These are phyloP conservation scores for Dynastes tityus DNA, from an alignment of 2,888 invertebrate genomes.

Conservation along the genomic window DNA sequence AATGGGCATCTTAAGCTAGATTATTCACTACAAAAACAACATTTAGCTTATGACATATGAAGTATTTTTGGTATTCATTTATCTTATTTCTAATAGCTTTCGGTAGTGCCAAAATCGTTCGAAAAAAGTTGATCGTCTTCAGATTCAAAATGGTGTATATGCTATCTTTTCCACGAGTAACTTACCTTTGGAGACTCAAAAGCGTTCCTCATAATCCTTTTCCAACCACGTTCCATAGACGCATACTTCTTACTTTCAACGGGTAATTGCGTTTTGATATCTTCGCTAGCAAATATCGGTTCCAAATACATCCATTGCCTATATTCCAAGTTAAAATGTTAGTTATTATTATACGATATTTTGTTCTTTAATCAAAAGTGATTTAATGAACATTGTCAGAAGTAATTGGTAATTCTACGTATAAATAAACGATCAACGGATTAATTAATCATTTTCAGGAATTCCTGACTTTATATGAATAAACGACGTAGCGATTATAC, in stretches of 20 bases:
- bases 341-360: slow-evolving; percentile 12
- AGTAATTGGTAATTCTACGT: no score
- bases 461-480: no score
- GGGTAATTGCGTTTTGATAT: slow-evolving; percentile 85
- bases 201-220: slow-evolving; percentile 82
- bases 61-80: no score
- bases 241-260: slow-evolving; percentile 85
- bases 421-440: no score
- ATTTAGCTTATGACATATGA: no score
- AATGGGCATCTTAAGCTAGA: no score
- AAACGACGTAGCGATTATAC: no score
- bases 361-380: neutral
- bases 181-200: slow-evolving; percentile 78
- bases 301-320: slow-evolving; percentile 89
- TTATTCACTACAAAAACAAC: no score
- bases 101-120: no score
- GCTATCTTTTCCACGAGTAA: neutral
- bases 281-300: slow-evolving; percentile 87
- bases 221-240: slow-evolving; percentile 86
- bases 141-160: neutral
- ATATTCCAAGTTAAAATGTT: neutral
- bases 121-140: neutral
- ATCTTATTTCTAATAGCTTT: no score
- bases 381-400: no score
- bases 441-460: no score